phyloP scores from a whole-genome alignment of 2,113 vertebrate genomes.

The Leptobrachium ailaonicum region DNA sequence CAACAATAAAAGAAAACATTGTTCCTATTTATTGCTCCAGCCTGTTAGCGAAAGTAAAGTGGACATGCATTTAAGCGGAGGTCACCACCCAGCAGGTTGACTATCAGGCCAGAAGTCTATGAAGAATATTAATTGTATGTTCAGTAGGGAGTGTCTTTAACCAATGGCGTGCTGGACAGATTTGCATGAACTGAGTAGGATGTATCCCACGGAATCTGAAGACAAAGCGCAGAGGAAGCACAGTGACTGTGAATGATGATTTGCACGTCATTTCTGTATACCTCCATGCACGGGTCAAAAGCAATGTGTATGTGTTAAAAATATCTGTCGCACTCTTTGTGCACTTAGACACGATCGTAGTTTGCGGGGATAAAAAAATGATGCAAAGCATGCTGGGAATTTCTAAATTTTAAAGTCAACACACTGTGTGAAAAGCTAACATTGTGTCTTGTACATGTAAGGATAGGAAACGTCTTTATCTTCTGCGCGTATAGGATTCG shows the following conservation, averaged over 20 bases:
- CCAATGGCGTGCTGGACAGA: neutral
- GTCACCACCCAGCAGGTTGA: slow-evolving; percentile 1
- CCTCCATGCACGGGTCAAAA: slow-evolving; percentile 13
- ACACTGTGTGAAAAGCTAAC: no score
- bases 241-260: slow-evolving; percentile 5
- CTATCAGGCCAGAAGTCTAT: neutral
- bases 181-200: neutral
- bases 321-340: neutral
- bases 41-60: neutral
- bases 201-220: neutral
- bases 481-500: no score
- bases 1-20: neutral
- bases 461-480: no score
- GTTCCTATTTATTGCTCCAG: neutral
- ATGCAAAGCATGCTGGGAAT: no score
- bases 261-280: slow-evolving; percentile 4
- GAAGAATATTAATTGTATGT: neutral
- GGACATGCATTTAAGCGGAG: slow-evolving; percentile 3
- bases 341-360: no score
- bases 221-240: slow-evolving; percentile 1
- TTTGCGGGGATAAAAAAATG: no score
- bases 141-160: slow-evolving; percentile 14
- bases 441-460: no score
- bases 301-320: slow-evolving; percentile 13
- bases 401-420: no score